phyloP scores from a whole-genome alignment of 1,140 invertebrate species.

The Hylyphantes graminicola region DNA sequence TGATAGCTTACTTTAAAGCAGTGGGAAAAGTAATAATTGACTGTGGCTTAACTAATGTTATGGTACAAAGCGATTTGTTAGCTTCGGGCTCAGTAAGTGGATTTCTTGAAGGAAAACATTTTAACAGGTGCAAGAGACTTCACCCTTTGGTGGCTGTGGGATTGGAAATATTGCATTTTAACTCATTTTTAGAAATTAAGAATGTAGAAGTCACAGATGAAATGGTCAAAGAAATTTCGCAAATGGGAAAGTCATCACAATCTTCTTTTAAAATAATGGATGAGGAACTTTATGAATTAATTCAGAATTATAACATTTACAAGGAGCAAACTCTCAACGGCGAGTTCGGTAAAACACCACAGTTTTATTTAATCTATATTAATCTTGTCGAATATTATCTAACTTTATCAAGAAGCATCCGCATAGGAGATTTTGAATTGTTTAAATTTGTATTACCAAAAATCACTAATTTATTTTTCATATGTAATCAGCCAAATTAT shows the following conservation, averaged over 20 bases:
- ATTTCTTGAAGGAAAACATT: conserved; percentile 69
- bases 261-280: no score
- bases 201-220: neutral
- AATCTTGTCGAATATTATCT: no score
- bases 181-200: neutral
- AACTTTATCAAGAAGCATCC: no score
- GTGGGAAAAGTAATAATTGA: conserved; percentile 69
- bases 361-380: no score
- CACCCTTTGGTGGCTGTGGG: conserved; percentile 65
- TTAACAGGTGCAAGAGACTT: conserved; percentile 69
- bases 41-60: conserved; percentile 68
- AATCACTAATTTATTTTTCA: no score
- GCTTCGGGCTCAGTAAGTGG: conserved; percentile 68
- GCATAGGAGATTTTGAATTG: no score
- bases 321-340: no score
- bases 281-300: no score
- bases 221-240: neutral
- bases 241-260: no score
- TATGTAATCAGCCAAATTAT: neutral
- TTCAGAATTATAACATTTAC: no score
- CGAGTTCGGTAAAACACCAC: no score
- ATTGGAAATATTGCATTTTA: neutral
- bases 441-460: no score
- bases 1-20: conserved; percentile 70
- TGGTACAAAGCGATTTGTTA: conserved; percentile 67